These are phyloP conservation scores for Corvus hawaiiensis DNA, from an alignment of 2,113 vertebrate genomes.

Conservation along the genomic window DNA sequence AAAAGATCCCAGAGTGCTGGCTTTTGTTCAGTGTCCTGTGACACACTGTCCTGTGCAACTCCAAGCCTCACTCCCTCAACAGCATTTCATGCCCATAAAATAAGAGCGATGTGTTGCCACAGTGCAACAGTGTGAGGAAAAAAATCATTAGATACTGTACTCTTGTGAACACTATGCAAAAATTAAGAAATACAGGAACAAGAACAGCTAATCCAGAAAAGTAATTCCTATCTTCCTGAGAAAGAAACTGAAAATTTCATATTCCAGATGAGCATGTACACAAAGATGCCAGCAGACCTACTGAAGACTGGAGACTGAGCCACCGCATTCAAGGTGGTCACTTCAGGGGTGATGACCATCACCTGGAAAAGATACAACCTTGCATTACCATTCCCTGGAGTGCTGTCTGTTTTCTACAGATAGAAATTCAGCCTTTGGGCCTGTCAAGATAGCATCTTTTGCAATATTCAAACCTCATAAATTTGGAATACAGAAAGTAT, in stretches of 20 bases:
- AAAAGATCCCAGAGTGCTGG: not conserved
- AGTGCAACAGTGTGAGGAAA: not conserved
- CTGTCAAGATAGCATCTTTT: slow-evolving; percentile 2
- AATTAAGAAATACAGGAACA: not conserved
- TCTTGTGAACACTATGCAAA: not conserved
- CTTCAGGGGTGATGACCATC: not conserved
- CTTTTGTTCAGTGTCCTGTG: not conserved
- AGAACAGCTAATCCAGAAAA: not conserved
- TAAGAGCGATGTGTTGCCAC: not conserved
- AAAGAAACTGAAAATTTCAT: not conserved
- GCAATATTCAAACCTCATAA: slow-evolving; percentile 14
- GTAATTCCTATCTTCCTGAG: not conserved
- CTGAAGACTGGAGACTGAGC: not conserved
- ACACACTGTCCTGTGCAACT: not conserved
- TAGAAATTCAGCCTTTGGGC: not conserved
- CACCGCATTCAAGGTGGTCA: not conserved
- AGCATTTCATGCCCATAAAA: not conserved
- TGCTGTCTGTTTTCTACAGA: not conserved
- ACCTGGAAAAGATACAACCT: not conserved
- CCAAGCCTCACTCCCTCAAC: not conserved
- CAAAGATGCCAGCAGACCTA: not conserved
- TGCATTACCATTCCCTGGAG: not conserved
- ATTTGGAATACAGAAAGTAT: not conserved
- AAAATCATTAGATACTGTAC: not conserved
- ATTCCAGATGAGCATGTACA: not conserved